Evolutionary conservation across 2,888 invertebrate species (phyloP), one percentile per base, ranked within the genome.

Genomic region (Tridacna crocea): DNA sequence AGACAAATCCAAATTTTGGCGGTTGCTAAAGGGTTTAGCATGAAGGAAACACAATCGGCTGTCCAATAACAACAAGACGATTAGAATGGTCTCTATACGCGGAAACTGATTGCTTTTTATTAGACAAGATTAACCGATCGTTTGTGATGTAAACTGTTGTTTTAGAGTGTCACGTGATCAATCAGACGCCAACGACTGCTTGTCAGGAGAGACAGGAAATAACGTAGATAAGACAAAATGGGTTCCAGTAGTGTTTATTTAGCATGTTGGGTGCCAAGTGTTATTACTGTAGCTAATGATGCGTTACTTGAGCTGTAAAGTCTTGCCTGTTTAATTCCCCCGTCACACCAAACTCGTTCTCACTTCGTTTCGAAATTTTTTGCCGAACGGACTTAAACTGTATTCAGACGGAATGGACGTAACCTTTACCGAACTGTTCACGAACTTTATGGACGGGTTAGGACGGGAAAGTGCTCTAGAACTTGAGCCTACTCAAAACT

Each of bases 121-220:
- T 55, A 55, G 55, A 55, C 55, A 55, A 19, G 55, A 55, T 55
- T 55, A 55, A 19, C 55, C 19, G 55, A 19, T 19, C 10, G 15
- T 55, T 55, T 70, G 51, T 70, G 51, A 70, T 70, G 51, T 70
- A 70, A 70, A 51, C 51, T 70, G 70, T 70, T 70, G 70, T 51
- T 70, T 70, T 47, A 70, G 24, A 51, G 24, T 51, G 48, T 15
- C 70, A 70, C 51, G 70, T 36, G 70, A 70, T 70, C 51, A 70
- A 70, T 70, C 70, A 70, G 22, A 70, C 19, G 22, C 22, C 70
- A 48, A 48, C 46, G 70, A 70, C 51, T 47, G 51, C 12, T 51
- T 70, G 70, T 70, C 70, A 70, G 46, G 70, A 70, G 48, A 70
- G 55, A 70, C 51, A 48, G 70, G 70, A 70, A 70, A 70, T 70